Evolutionary conservation across 2,113 vertebrate genomes (phyloP).

Genomic region (Tapirus terrestris): DNA sequence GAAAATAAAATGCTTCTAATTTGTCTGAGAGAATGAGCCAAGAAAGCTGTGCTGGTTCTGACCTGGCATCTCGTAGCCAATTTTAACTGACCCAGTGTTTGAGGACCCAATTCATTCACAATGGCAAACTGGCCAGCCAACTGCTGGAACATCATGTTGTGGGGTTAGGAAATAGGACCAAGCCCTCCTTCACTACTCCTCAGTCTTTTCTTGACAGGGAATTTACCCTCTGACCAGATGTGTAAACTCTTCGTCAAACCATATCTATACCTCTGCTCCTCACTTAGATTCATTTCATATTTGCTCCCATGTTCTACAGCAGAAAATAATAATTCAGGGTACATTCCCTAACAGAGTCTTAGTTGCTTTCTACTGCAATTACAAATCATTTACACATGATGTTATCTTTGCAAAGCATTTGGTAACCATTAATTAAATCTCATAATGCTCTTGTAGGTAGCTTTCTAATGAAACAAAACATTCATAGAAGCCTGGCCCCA

Average conservation of each 20-base stretch:
- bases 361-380: neutral
- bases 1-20: neutral
- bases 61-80: neutral
- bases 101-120: neutral
- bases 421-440: conserved; percentile 57
- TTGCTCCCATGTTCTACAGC: neutral
- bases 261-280: neutral
- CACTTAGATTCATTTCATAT: neutral
- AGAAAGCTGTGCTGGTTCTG: neutral
- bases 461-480: conserved; percentile 8
- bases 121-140: neutral
- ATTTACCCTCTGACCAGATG: conserved; percentile 16
- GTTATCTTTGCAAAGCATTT: conserved; percentile 51
- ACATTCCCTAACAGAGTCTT: neutral
- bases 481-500: neutral
- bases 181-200: neutral
- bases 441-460: neutral
- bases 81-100: neutral
- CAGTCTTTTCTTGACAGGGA: neutral
- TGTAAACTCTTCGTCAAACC: neutral
- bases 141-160: neutral
- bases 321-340: conserved; percentile 1
- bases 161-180: neutral
- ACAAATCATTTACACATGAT: conserved; percentile 32
- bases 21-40: neutral